Conservation (phyloP, 1,140 invertebrate species). For the Philaenus spumarius region DNA sequence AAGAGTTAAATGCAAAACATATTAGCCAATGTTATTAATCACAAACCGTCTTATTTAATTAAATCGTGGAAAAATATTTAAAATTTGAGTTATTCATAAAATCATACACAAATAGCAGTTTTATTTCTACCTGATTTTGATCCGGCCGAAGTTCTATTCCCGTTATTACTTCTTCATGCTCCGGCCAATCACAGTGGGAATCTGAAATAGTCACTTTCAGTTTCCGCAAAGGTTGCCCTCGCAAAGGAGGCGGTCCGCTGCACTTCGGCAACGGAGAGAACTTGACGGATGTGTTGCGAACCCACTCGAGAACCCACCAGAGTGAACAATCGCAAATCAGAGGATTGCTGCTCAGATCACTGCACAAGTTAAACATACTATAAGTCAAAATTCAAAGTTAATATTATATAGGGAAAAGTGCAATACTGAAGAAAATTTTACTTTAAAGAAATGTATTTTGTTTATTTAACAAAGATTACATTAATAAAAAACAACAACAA, state of each 20-base stretch:
- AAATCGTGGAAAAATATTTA: neutral
- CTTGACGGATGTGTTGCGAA: constrained; percentile 56
- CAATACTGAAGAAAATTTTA: too few species aligned
- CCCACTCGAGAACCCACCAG: constrained; percentile 72
- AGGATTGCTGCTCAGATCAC: constrained; percentile 68
- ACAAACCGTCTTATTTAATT: neutral
- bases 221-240: constrained; percentile 58
- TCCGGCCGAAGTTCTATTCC: constrained; percentile 56
- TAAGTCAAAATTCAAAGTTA: too few species aligned
- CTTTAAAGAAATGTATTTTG: too few species aligned
- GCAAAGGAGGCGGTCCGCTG: constrained; percentile 56
- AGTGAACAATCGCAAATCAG: constrained; percentile 76
- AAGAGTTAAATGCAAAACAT: too few species aligned
- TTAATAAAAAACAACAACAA: too few species aligned
- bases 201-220: constrained; percentile 54
- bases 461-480: too few species aligned
- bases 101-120: neutral
- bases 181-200: constrained; percentile 44
- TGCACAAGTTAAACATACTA: constrained; percentile 44
- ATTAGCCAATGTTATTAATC: neutral
- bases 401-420: too few species aligned
- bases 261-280: constrained; percentile 65
- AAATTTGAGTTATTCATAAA: neutral
- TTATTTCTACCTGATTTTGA: constrained; percentile 49
- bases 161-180: constrained; percentile 37